phyloP scores from a whole-genome alignment of 2,797 vertebrate genomes.

The Lagocephalus sceleratus region DNA sequence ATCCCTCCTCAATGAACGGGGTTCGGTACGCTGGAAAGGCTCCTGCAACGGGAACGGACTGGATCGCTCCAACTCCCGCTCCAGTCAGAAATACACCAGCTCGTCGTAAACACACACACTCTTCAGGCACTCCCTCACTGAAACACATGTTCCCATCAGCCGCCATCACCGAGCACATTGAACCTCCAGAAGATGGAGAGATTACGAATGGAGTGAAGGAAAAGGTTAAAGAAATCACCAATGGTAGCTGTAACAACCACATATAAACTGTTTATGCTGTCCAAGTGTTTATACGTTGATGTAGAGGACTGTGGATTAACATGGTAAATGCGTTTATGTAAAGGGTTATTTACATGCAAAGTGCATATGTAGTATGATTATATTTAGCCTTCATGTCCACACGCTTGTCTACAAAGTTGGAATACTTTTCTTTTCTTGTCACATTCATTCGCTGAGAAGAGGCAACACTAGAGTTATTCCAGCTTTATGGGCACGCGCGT shows the following conservation, averaged over 20 bases:
- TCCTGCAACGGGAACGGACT: constrained; percentile 82
- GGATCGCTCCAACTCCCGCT: constrained; percentile 83
- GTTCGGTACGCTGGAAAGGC: constrained; percentile 83
- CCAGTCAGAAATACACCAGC: constrained; percentile 86
- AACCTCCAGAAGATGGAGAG: background rate
- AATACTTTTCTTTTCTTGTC: too few relatives aligned
- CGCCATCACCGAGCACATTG: constrained; percentile 13
- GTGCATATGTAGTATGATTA: constrained; percentile 11
- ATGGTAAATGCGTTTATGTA: constrained; percentile 40
- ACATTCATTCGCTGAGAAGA: too few relatives aligned
- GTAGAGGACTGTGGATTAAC: constrained; percentile 22
- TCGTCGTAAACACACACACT: constrained; percentile 70
- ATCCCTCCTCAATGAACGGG: constrained; percentile 76
- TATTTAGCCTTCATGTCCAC: constrained; percentile 21
- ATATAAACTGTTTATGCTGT: too few relatives aligned
- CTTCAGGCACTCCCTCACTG: constrained; percentile 7
- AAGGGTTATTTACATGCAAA: constrained; percentile 38
- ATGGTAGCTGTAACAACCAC: too few relatives aligned
- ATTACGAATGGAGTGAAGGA: background rate
- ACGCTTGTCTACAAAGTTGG: background rate
- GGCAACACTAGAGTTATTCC: too few relatives aligned
- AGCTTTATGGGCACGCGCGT: background rate
- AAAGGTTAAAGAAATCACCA: constrained; percentile 2
- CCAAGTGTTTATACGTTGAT: background rate
- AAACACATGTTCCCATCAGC: constrained; percentile 12